phyloP scores from a whole-genome alignment of 2,888 invertebrate species.

The Iphiclides podalirius region DNA sequence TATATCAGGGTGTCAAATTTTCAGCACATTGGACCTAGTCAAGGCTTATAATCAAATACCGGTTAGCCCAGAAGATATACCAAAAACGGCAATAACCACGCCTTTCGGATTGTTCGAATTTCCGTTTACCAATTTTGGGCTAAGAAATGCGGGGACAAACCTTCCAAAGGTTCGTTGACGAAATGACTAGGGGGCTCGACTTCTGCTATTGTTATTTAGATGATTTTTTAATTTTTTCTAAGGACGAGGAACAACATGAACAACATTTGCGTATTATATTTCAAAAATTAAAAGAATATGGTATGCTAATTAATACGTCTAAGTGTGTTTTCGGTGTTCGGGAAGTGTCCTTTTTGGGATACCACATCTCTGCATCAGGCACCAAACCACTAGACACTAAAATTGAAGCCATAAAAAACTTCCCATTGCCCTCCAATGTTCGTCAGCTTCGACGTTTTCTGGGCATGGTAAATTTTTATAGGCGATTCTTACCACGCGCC shows the following conservation, averaged over 20 bases:
- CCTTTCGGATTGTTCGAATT: conserved; percentile 42
- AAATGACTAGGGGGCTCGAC: conserved; percentile 25
- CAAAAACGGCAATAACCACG: background rate
- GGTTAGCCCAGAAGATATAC: background rate
- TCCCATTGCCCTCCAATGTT: conserved; percentile 29
- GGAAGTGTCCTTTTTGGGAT: conserved; percentile 33
- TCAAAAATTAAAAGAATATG: conserved; percentile 28
- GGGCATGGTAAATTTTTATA: conserved; percentile 39
- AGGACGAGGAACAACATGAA: conserved; percentile 22
- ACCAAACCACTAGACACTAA: conserved; percentile 39
- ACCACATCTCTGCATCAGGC: conserved; percentile 30
- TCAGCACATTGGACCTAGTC: background rate
- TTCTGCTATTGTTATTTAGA: conserved; percentile 40
- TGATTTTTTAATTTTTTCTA: conserved; percentile 36
- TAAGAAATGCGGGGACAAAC: conserved; percentile 53
- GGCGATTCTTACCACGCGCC: conserved; percentile 41
- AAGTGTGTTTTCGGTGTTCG: conserved; percentile 33
- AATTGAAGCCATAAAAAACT: conserved; percentile 33
- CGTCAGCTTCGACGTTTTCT: conserved; percentile 31
- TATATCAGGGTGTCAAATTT: background rate
- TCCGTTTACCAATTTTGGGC: conserved; percentile 42
- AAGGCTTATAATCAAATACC: conserved; percentile 1
- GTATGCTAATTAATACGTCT: conserved; percentile 31
- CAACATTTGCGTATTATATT: conserved; percentile 31
- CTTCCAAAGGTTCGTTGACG: conserved; percentile 47